Conservation (phyloP, 2,113 vertebrate species). For the Oxyura jamaicensis region DNA sequence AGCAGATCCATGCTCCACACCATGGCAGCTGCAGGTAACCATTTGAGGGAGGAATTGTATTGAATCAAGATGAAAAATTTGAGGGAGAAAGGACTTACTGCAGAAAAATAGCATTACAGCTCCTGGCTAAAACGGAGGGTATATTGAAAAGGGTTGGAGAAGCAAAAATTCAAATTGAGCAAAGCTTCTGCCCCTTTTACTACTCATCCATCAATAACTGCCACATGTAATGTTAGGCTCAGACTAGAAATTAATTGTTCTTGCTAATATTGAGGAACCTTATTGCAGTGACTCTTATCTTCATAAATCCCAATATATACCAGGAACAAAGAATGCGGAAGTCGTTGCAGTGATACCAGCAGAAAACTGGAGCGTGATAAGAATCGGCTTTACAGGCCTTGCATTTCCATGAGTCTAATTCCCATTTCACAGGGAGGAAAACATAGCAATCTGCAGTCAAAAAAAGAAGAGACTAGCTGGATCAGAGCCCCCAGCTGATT, state of each 20-base stretch:
- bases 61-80: not conserved
- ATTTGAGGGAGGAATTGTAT: not conserved
- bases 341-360: constrained; percentile 21
- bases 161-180: not conserved
- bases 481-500: constrained; percentile 49
- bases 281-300: constrained; percentile 44
- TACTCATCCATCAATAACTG: constrained; percentile 42
- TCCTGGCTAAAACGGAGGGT: constrained; percentile 9
- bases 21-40: constrained; percentile 6
- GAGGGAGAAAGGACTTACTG: not conserved
- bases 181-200: not conserved
- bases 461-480: constrained; percentile 25
- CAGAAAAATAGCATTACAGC: not conserved
- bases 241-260: constrained; percentile 61
- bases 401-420: constrained; percentile 54
- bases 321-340: not conserved
- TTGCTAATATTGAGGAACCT: not conserved
- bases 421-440: constrained; percentile 39
- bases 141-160: not conserved
- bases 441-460: constrained; percentile 48
- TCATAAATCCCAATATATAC: constrained; percentile 38
- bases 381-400: constrained; percentile 45
- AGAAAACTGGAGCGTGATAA: constrained; percentile 35
- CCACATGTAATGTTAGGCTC: constrained; percentile 22
- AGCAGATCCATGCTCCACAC: not conserved